Base-by-base conservation (phyloP, 2,888 invertebrate genomes). In the Patella depressa region DNA sequence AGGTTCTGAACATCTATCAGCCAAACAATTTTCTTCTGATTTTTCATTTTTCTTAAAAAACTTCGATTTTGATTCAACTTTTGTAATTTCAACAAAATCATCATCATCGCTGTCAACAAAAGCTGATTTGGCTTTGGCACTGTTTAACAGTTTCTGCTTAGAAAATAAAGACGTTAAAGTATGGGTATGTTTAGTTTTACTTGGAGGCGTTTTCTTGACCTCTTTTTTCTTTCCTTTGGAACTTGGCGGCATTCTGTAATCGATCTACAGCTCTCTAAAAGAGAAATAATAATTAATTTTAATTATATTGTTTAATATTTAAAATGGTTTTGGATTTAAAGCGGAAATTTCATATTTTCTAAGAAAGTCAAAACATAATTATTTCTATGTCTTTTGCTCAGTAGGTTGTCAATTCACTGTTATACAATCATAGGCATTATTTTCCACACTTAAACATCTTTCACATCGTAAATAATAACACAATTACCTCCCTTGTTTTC, bases 21-120 rank as follows among this genome's bases (percentile, higher is more conserved):
- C 45, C 7, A 29, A 65, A n/a, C 19, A 14, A 12, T 34, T 15
- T 45, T 24, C n/a, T 17, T 5, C 12, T 1, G 15, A 24, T 73
- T 53, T 5, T 54, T 53, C 53, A 17, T 59, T 65, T 53, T n/a
- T 17, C 79, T 76, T 15, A 75, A 81, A 79, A 78, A 79, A 79
- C 65, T 75, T 75, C 0, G 78, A 76, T 74, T 75, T 75, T 53
- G 73, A 70, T 79, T 79, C 76, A 71, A 79, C 29, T 71, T 71
- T 57, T 34, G 71, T 53, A 55, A 75, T 53, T 65, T 65, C 24
- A 11, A 75, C 45, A 71, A 72, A 71, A 78, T 72, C 72, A n/a
- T 77, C 74, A 74, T 59, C 65, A 4, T 71, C 74, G 53, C 19
- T 19, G 29, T 53, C 72, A 34, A 17, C 15, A 29, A 55, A 45